phyloP scores from a whole-genome alignment of 2,888 invertebrate species.

The Macaria notata region DNA sequence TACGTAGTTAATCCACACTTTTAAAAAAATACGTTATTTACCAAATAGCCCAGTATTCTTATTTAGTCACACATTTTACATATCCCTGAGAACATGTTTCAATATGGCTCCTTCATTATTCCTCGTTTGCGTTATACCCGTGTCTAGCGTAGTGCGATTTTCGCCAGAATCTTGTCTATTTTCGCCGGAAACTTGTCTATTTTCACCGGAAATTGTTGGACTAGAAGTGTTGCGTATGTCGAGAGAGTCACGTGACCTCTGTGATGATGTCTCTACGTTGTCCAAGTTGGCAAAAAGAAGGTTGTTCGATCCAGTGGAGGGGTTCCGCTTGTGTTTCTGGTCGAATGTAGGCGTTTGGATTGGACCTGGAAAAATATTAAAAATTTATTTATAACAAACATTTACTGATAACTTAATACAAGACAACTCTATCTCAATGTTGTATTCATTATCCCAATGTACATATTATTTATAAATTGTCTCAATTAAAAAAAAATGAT shows the following conservation, averaged over 20 bases:
- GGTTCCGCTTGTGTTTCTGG: conserved; percentile 60
- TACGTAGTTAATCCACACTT: too few relatives aligned
- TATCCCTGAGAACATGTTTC: conserved; percentile 73
- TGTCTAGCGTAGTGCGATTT: conserved; percentile 52
- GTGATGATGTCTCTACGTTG: conserved; percentile 57
- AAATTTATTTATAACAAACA: too few relatives aligned
- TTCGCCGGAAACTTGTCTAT: too few relatives aligned
- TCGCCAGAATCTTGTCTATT: not conserved
- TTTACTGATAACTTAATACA: too few relatives aligned
- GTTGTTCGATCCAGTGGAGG: conserved; percentile 69
- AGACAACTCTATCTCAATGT: too few relatives aligned
- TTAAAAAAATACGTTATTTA: too few relatives aligned
- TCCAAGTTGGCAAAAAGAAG: conserved; percentile 67
- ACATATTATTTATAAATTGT: too few relatives aligned
- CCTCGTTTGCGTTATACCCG: conserved; percentile 70
- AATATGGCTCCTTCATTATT: conserved; percentile 75
- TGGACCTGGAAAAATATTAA: conserved; percentile 46
- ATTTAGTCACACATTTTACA: conserved; percentile 42
- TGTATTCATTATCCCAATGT: too few relatives aligned
- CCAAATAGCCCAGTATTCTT: too few relatives aligned
- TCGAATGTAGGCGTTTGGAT: conserved; percentile 44
- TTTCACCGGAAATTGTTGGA: conserved; percentile 23
- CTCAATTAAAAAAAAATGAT: too few relatives aligned
- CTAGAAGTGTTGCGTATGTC: conserved; percentile 35
- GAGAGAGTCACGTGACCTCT: conserved; percentile 55